Evolutionary conservation across 1,140 invertebrate genomes (phyloP), one percentile per base, ranked within the genome.

Genomic region (Copidosoma floridanum): DNA sequence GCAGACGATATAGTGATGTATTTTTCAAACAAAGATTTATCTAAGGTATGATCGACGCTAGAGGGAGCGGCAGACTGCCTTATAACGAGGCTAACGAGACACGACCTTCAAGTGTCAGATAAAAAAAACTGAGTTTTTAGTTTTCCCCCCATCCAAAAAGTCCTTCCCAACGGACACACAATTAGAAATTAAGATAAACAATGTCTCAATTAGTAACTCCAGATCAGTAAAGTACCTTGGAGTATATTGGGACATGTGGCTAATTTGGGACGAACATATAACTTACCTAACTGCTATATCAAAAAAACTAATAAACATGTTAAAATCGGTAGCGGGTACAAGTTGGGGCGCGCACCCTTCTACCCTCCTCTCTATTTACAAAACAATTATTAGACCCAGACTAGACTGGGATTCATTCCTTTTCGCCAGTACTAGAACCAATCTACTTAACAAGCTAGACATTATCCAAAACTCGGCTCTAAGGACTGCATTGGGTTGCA

Each of bases 381-480:
- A 56, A 50, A 64, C 65, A 0, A 26, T 67, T 1, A 53, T 67
- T 0, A 51, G 59, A 41, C 51, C 62, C 0, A 58, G 32, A 24
- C 7, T 66, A 11, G 68, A 67, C 11, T 69, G 65, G 62, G 65
- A 58, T 2, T 2, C 41, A 1, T 54, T 43, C 2, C 37, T 35
- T 8, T 61, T 65, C 11, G 12, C 27, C 8, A 20, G 38, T 0
- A 11, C 43, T 2, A 3, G 1, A 1, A 8, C 18, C 1, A 12
- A 23, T n/a, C n/a, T 44, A 3, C 10, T 52, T n/a, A 6, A 11
- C 0, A 35, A 60, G 44, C 44, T 68, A n/a, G 54, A 68, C 10
- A 23, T 26, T 16, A 40, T 65, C 0, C 66, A 68, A 32, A 65
- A 52, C 35, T 51, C 61, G 1, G 57, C 63, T 1, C 8, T 65